phyloP scores from a whole-genome alignment of 1,140 invertebrate species.

The Dendroctonus valens region DNA sequence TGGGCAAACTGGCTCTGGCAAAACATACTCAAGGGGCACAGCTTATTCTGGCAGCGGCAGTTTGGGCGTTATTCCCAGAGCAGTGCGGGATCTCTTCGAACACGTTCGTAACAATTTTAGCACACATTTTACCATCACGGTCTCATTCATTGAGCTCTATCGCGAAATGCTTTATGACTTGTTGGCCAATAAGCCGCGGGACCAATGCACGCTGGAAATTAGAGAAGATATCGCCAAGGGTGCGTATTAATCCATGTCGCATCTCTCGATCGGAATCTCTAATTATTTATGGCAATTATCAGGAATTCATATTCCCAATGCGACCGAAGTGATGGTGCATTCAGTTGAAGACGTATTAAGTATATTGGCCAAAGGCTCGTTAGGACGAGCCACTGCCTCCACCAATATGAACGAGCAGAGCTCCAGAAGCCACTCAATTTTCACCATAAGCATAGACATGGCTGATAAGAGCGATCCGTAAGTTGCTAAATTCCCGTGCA shows the following conservation, averaged over 20 bases:
- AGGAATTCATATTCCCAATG: constrained; percentile 58
- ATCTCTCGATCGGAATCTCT: background rate
- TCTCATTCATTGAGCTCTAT: constrained; percentile 75
- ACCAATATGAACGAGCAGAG: constrained; percentile 94
- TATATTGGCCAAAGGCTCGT: constrained; percentile 71
- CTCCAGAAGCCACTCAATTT: constrained; percentile 89
- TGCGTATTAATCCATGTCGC: background rate
- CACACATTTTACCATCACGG: constrained; percentile 70
- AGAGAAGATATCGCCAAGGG: constrained; percentile 66
- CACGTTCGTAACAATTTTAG: constrained; percentile 63
- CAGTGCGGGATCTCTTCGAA: constrained; percentile 80
- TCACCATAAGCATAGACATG: constrained; percentile 78
- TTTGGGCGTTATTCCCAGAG: constrained; percentile 81
- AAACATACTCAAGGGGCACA: constrained; percentile 92
- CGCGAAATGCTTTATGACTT: constrained; percentile 79
- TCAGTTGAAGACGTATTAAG: constrained; percentile 63
- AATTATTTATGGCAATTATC: background rate
- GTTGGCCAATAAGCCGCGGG: constrained; percentile 63
- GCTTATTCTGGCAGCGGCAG: constrained; percentile 56
- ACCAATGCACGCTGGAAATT: constrained; percentile 74
- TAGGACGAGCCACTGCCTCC: constrained; percentile 77
- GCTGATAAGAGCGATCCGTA: constrained; percentile 59
- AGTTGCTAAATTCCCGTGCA: constrained; percentile 59
- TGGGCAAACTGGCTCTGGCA: constrained; percentile 92
- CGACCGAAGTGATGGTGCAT: constrained; percentile 66